Conservation (phyloP, 1,140 invertebrate species). For the Zaprionus tsacasi region DNA sequence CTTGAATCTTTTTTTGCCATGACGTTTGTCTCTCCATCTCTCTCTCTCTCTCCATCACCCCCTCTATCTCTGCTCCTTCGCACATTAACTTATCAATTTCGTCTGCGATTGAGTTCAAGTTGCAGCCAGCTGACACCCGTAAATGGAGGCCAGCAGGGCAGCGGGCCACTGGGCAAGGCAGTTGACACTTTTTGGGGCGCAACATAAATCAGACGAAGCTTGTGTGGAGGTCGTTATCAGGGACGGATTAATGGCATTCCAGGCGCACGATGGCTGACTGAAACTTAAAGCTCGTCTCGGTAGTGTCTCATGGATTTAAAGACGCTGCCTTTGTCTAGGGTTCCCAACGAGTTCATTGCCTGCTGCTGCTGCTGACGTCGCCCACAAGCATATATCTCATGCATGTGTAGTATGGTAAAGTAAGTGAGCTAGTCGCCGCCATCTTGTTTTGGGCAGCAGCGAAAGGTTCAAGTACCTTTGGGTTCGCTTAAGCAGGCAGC, state of each 20-base stretch:
- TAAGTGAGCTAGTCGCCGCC: slow-evolving; percentile 49
- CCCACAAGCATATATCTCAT: slow-evolving; percentile 66
- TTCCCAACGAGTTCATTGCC: slow-evolving; percentile 62
- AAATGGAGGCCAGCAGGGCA: slow-evolving; percentile 65
- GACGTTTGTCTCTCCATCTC: slow-evolving; percentile 14
- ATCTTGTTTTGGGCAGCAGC: slow-evolving; percentile 58
- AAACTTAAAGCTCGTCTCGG: neutral
- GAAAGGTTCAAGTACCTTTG: slow-evolving; percentile 75
- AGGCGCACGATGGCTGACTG: neutral
- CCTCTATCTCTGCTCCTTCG: slow-evolving; percentile 1
- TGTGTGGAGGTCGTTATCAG: slow-evolving; percentile 54
- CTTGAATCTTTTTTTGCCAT: slow-evolving; percentile 29
- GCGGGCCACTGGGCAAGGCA: slow-evolving; percentile 41
- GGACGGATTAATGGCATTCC: slow-evolving; percentile 26
- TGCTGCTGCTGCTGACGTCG: slow-evolving; percentile 26
- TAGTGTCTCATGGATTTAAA: neutral
- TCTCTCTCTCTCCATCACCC: slow-evolving; percentile 13
- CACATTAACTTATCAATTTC: slow-evolving; percentile 80
- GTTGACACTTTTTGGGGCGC: slow-evolving; percentile 76
- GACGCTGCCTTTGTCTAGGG: slow-evolving; percentile 33
- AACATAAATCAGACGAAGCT: slow-evolving; percentile 69
- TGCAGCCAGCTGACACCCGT: slow-evolving; percentile 68
- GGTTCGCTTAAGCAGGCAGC: slow-evolving; percentile 48
- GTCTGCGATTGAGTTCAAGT: slow-evolving; percentile 74
- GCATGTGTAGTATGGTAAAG: slow-evolving; percentile 24